Percentiles rank a stretch among this genome's conserved stretches.
These are phyloP conservation scores for Tupaia chinensis DNA, from an alignment of 2,113 vertebrate genomes.

Conservation along the genomic window DNA sequence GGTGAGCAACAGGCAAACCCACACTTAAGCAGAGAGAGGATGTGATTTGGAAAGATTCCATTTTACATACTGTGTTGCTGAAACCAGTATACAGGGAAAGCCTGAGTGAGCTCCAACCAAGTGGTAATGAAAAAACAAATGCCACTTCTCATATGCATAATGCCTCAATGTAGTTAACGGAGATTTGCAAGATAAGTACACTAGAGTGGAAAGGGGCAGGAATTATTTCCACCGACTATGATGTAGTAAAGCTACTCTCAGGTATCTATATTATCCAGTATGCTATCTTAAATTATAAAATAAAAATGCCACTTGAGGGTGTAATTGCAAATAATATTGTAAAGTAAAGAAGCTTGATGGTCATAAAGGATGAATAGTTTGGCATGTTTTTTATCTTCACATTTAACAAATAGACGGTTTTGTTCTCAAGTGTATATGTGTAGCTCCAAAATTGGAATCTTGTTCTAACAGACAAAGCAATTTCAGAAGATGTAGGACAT, in stretches of 20 bases:
- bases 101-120: conserved; percentile 72
- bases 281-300: conserved; percentile 75
- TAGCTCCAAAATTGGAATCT: conserved; percentile 54
- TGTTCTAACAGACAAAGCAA: conserved; percentile 6
- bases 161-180: conserved; percentile 36
- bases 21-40: conserved; percentile 68
- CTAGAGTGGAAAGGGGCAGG: conserved; percentile 15
- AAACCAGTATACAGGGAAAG: conserved; percentile 53
- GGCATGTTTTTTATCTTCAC: neutral
- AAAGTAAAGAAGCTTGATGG: conserved; percentile 55
- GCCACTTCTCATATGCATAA: conserved; percentile 45
- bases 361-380: conserved; percentile 64
- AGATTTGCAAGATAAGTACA: conserved; percentile 72
- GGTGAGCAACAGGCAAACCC: conserved; percentile 74
- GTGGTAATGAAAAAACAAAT: conserved; percentile 72
- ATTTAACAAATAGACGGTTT: conserved; percentile 69
- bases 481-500: conserved; percentile 18
- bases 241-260: conserved; percentile 56
- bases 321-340: conserved; percentile 68
- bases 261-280: conserved; percentile 63
- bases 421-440: conserved; percentile 28
- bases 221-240: conserved; percentile 72
- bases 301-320: conserved; percentile 55
- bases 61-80: conserved; percentile 63
- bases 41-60: conserved; percentile 81